These are phyloP conservation scores for Meganola albula DNA, from an alignment of 2,888 invertebrate species.

Conservation along the genomic window DNA sequence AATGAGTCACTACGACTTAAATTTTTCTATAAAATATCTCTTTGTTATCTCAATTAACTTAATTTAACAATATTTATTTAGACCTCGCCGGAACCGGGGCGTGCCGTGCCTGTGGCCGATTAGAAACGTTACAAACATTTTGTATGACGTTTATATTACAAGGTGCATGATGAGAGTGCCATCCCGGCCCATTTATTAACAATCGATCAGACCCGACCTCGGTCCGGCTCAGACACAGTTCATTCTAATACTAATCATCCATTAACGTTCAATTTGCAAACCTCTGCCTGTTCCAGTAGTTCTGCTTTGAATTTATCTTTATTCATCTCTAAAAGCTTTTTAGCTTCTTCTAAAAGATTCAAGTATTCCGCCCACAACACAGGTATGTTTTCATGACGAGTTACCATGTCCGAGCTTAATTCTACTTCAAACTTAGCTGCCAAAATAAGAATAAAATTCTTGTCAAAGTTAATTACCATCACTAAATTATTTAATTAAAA, in stretches of 20 bases:
- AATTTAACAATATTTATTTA: too few species aligned
- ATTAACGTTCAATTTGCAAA: constrained; percentile 24
- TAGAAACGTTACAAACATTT: too few species aligned
- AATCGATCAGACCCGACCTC: too few species aligned
- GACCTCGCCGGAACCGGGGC: too few species aligned
- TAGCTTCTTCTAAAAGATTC: constrained; percentile 81
- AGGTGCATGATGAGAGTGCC: too few species aligned
- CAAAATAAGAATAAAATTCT: constrained; percentile 11
- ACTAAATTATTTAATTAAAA: background rate
- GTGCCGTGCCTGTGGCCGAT: too few species aligned
- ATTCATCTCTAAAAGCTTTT: constrained; percentile 83
- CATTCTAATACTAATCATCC: background rate
- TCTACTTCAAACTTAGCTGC: constrained; percentile 84
- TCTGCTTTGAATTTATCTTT: constrained; percentile 85
- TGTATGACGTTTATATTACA: too few species aligned
- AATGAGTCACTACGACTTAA: too few species aligned
- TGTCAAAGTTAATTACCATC: background rate
- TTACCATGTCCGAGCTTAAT: constrained; percentile 78
- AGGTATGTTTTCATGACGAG: constrained; percentile 78
- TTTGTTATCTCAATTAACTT: too few species aligned
- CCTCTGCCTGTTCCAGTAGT: constrained; percentile 83
- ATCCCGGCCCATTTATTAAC: too few species aligned
- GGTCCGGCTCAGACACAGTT: background rate
- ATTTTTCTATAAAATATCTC: constrained; percentile 1
- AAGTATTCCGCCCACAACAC: constrained; percentile 85